Evolutionary conservation across 2,113 vertebrate genomes (phyloP), one percentile per base, ranked within the genome.

Genomic region (Pionites leucogaster): DNA sequence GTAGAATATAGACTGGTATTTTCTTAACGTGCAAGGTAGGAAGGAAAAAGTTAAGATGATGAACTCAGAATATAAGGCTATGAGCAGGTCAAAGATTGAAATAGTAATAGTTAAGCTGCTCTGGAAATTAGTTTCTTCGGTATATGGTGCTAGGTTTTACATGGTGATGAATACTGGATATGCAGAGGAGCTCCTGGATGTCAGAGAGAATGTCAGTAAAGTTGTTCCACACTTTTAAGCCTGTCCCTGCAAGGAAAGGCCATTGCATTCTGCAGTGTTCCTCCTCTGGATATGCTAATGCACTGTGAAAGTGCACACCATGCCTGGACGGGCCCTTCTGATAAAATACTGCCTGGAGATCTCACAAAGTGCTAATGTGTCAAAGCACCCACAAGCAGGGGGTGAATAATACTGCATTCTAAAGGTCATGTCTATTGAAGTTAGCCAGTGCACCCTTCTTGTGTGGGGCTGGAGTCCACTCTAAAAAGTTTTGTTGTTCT

Each of bases 321-420:
- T 96, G 97, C 96, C 96, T 96, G 97, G 94, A 60, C 92, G 92
- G 94, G 74, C 88, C 88, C 68, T 41, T 86, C 90, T 96, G 82
- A 91, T 95, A 77, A 93, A 97, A 95, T 47, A 62, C 50, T 7
- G 90, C 96, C 96, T 71, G 86, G 92, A 95, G 93, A 93, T 70
- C 82, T 92, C 3, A 0, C 82, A 3, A 64, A 86, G 96, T 89
- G 95, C 94, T 95, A 74, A 95, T 91, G 92, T 93, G 96, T 96
- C 89, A 52, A 57, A 93, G 93, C 1, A 11, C 94, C 95, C n/a
- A 46, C 20, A 9, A 96, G 95, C 87, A 86, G 74, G 72, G 93
- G 86, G 82, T 64, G 92, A 92, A 75, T 53, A 79, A 86, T 65
- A 63, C 93, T 37, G 87, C 87, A 74, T 67, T 46, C 52, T 47